Evolutionary conservation across 2,888 invertebrate species (phyloP), one percentile per base, ranked within the genome.

Genomic region (Scaptomyza parva): DNA sequence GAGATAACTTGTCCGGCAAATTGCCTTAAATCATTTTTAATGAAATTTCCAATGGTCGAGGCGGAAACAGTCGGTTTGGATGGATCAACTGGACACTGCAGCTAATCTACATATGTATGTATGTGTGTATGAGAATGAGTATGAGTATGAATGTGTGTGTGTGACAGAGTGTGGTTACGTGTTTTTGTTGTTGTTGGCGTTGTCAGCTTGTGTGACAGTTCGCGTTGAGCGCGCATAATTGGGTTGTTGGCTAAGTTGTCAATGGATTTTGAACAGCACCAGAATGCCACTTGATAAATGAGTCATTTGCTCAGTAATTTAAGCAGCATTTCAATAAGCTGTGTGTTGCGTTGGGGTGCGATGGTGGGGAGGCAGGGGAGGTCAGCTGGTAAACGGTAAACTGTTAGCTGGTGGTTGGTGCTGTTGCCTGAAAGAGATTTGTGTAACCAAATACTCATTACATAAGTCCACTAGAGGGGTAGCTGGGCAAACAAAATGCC

Each of bases 391-490:
- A 35, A 43, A 35, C 26, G 37, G 44, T 44, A 7, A 18, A 18
- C 11, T 20, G 9, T 33, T 35, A 37, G 40, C 35, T 47, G 28
- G 35, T 26, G 12, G 43, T 40, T 24, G n/a, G n/a, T n/a, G 39
- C 17, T 48, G 33, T 9, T 47, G 30, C 45, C 28, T 20, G 24
- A 50, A n/a, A n/a, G 73, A 70, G 84, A 80, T 83, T 79, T 72
- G 77, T 86, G 83, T 85, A 86, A 84, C 85, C 77, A 80, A 84
- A 84, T 86, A 85, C 84, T 86, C 85, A 84, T 84, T 84, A 84
- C 87, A 86, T 86, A 84, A 84, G 82, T 64, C 65, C 55, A 50
- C 44, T 33, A 1, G 37, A 37, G 26, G 62, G 65, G 51, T 66
- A 66, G 58, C 71, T 69, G 65, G 72, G 76, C 84, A 83, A 83